A percentile compares a stretch with the other conserved stretches of the same genome.
These are phyloP conservation scores for Betta splendens DNA, from an alignment of 2,797 vertebrate genomes.

Conservation along the genomic window DNA sequence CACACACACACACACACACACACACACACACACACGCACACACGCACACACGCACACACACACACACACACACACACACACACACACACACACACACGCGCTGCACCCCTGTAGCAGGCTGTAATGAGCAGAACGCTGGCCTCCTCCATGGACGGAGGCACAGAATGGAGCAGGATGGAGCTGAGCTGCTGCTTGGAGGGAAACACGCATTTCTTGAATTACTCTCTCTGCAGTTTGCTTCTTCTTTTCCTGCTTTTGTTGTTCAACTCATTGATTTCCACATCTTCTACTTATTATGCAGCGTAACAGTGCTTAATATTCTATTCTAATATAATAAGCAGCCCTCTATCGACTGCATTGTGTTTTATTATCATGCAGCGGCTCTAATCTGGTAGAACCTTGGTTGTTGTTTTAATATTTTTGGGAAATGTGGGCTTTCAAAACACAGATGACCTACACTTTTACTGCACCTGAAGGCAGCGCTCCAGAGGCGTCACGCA, in stretches of 20 bases:
- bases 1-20: conserved; percentile 53
- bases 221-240: not conserved
- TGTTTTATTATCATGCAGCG: not conserved
- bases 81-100: conserved; percentile 34
- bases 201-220: not conserved
- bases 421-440: no score
- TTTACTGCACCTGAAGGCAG: no score
- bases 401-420: no score
- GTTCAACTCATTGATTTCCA: not conserved
- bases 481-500: no score
- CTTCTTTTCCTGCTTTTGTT: not conserved
- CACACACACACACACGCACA: conserved; percentile 33
- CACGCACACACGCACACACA: no score
- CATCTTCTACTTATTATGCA: not conserved
- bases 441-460: no score
- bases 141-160: conserved; percentile 32
- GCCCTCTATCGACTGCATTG: not conserved
- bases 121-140: conserved; percentile 68
- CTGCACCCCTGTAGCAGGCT: conserved; percentile 62
- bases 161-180: not conserved
- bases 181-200: not conserved
- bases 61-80: conserved; percentile 55
- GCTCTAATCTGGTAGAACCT: not conserved
- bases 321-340: not conserved
- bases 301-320: not conserved